phyloP scores from a whole-genome alignment of 35 echinoderm and acorn worm species.

The Chiridota heheva region DNA sequence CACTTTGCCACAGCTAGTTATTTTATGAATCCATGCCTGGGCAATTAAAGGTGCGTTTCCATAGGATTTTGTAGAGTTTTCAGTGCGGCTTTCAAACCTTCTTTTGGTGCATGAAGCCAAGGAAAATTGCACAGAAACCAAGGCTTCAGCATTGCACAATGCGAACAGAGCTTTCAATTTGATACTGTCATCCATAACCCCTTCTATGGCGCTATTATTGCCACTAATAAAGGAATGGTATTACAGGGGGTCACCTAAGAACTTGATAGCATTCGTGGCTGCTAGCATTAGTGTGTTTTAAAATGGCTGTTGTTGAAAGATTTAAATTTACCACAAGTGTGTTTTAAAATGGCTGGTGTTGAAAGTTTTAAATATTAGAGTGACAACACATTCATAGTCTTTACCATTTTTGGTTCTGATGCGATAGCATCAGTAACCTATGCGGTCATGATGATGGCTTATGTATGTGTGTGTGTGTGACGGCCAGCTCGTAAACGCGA shows the following conservation, averaged over 20 bases:
- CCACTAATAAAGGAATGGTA: slow-evolving; percentile 26
- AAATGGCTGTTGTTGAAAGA: too few relatives aligned
- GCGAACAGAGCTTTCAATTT: slow-evolving; percentile 8
- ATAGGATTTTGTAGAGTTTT: neutral
- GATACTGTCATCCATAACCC: neutral
- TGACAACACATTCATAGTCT: too few relatives aligned
- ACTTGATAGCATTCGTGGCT: slow-evolving; percentile 1
- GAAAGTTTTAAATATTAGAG: too few relatives aligned
- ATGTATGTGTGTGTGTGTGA: too few relatives aligned
- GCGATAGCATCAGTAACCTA: too few relatives aligned
- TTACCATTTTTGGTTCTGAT: too few relatives aligned
- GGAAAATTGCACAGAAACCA: neutral
- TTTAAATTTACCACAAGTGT: too few relatives aligned
- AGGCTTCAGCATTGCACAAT: neutral
- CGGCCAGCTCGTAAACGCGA: too few relatives aligned
- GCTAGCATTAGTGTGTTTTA: too few relatives aligned
- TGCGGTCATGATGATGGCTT: too few relatives aligned
- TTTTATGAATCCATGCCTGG: slow-evolving; percentile 1
- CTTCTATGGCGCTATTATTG: slow-evolving; percentile 14
- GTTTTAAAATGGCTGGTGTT: too few relatives aligned
- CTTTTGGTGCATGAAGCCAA: neutral
- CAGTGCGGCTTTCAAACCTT: neutral
- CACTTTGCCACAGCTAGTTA: neutral
- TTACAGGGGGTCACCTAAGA: slow-evolving; percentile 3
- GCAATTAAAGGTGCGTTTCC: slow-evolving; percentile 21